Evolutionary conservation across 2,888 invertebrate genomes (phyloP).

Genomic region (Rotaria socialis): DNA sequence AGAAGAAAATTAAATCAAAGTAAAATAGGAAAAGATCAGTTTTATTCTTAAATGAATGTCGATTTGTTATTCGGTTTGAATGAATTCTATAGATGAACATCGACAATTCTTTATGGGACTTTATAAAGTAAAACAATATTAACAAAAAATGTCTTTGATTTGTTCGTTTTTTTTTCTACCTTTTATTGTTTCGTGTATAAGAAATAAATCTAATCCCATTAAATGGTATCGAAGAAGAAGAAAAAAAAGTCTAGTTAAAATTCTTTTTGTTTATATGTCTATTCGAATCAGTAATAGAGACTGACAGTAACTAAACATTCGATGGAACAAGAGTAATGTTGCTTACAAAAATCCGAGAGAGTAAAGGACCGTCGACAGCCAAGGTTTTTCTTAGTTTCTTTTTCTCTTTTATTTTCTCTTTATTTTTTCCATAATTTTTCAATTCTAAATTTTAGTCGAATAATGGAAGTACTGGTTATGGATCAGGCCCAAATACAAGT

Average conservation of each 20-base stretch:
- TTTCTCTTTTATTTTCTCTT: no score
- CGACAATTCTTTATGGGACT: background rate
- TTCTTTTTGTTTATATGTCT: no score
- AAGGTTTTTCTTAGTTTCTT: no score
- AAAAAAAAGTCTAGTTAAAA: no score
- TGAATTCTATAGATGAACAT: background rate
- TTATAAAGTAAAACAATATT: background rate
- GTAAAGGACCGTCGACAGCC: no score
- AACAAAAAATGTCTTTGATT: background rate
- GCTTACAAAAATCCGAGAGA: no score
- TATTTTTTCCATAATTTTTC: background rate
- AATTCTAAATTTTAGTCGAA: background rate
- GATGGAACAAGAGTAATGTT: no score
- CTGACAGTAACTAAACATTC: no score
- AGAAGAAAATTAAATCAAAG: no score
- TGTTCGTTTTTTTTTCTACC: background rate
- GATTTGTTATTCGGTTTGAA: background rate
- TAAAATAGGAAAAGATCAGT: background rate
- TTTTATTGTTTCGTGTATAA: background rate
- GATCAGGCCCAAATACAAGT: background rate
- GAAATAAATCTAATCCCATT: background rate
- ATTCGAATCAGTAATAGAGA: no score
- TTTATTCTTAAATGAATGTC: background rate
- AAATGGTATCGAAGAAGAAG: background rate
- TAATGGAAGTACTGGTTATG: background rate